These are phyloP conservation scores for Drosophila orosa DNA, from an alignment of 1,140 invertebrate species.

Conservation along the genomic window DNA sequence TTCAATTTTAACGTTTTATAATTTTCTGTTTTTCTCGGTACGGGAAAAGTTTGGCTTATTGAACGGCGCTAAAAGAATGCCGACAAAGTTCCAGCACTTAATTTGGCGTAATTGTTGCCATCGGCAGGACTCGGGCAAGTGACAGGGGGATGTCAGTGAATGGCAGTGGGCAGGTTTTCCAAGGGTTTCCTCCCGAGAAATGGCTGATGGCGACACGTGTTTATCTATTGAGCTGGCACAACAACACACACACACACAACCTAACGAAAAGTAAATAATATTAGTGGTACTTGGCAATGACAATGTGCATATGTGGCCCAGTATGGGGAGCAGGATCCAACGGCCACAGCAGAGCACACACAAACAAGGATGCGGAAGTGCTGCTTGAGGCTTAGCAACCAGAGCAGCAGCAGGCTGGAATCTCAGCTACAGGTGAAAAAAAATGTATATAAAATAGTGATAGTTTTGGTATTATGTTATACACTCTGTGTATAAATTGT, in stretches of 20 bases:
- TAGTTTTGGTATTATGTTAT: too few relatives aligned
- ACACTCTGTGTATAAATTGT: too few relatives aligned
- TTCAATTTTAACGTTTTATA: conserved; percentile 70
- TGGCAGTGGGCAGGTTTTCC: background rate
- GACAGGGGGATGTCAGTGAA: conserved; percentile 23
- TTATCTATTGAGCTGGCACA: conserved; percentile 55
- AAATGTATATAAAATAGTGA: too few relatives aligned
- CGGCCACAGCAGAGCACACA: conserved; percentile 38
- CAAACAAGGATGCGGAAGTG: conserved; percentile 74
- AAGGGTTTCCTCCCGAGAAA: background rate
- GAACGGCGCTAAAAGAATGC: conserved; percentile 51
- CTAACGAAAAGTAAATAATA: conserved; percentile 82
- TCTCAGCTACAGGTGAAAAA: conserved; percentile 17
- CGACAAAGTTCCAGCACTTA: conserved; percentile 66
- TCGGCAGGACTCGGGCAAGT: conserved; percentile 23
- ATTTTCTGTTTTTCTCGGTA: conserved; percentile 34
- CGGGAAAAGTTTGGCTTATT: conserved; percentile 53
- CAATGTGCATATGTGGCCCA: conserved; percentile 80
- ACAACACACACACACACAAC: conserved; percentile 59
- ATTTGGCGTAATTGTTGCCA: conserved; percentile 75
- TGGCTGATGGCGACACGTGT: conserved; percentile 36
- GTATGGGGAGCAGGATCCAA: conserved; percentile 31
- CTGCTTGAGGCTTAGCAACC: conserved; percentile 56
- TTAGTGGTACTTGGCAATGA: conserved; percentile 80
- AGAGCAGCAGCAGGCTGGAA: conserved; percentile 27